Evolutionary conservation across 1,140 invertebrate species (phyloP), one percentile per base, ranked within the genome.

Genomic region (Drosophila sproati): DNA sequence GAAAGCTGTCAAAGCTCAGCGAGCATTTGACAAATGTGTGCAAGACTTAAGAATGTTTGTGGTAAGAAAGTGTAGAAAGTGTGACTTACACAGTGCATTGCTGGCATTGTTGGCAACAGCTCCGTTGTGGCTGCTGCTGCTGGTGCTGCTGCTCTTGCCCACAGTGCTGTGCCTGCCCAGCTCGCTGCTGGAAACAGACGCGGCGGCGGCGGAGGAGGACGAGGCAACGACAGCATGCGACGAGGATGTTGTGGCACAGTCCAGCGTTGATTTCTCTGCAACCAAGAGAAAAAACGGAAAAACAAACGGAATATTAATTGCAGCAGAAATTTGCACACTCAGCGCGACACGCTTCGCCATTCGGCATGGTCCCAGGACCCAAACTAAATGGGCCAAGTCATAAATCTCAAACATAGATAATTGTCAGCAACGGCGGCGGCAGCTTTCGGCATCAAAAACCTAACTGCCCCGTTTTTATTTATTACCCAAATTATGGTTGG

Each of bases 371-470:
- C 54, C 62, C 45, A 61, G 51, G 31, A 61, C n/a, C 56, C 34
- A 63, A 68, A 67, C 39, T 43, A 43, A 63, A 77, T 75, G 62
- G 61, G 39, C 45, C 54, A 45, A 48, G 54, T 75, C 77, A 88
- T 88, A 88, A 88, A 88, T 88, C 83, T 89, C 77, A 52, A 77
- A 77, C 83, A 89, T 89, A 89, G 80, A 88, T 88, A 88, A 87
- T 82, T 87, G 80, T 85, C 81, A 85, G 39, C 39, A 43, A n/a
- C 39, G 39, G 10, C n/a, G 79, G 12, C 78, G 69, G 63, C 69
- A 20, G 20, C 20, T 20, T 55, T 62, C 73, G 79, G 72, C 72
- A 55, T 59, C 35, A 72, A 63, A 57, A 72, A 51, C 54, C 10
- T 57, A 59, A 59, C 74, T 56, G 82, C 72, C 66, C 57, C 73